Evolutionary conservation across 1,140 invertebrate genomes (phyloP), one percentile per base, ranked within the genome.

Genomic region (Scaptomyza hsui): DNA sequence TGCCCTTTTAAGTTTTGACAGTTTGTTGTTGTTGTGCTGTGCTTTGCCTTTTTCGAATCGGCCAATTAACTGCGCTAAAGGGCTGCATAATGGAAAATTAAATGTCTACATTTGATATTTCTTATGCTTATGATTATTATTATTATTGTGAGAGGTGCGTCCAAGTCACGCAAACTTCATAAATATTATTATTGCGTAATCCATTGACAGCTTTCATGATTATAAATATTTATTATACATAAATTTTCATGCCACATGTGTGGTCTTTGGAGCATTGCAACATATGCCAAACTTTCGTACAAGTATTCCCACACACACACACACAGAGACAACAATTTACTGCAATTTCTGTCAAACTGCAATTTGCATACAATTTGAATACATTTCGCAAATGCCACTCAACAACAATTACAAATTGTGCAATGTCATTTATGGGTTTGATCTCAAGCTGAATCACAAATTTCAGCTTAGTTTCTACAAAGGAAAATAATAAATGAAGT

Each of bases 361-460:
- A 62, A 69, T 69, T 69, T 69, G 57, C 65, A 69, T 69, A 16
- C 1, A 35, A 61, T 68, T 68, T 61, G 47, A 52, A 68, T 65
- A 5, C 45, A 42, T 42, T 67, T 44, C 12, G 18, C 16, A 42
- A 35, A 35, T 7, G 26, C 12, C 48, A 24, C 4, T 41, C 10
- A 49, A 35, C 10, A 67, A 59, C 41, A 29, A 29, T 49, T 49
- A 29, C 26, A 24, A 7, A 15, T 55, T 41, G 19, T 24, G 51
- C 51, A 55, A 55, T 24, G 15, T 15, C 19, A 41, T 24, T 26
- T 53, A 15, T 19, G 16, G 32, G 35, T 39, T 9, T 15, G 19
- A 26, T 16, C 52, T 42, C 2, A 6, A 10, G 18, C 13, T 24
- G 19, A 42, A 42, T 16, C 18, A 51, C 19, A 18, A 12, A 32